A percentile compares a stretch with the other conserved stretches of the same genome.
phyloP scores from a whole-genome alignment of 2,888 invertebrate species.

The Spicauda simplicius region DNA sequence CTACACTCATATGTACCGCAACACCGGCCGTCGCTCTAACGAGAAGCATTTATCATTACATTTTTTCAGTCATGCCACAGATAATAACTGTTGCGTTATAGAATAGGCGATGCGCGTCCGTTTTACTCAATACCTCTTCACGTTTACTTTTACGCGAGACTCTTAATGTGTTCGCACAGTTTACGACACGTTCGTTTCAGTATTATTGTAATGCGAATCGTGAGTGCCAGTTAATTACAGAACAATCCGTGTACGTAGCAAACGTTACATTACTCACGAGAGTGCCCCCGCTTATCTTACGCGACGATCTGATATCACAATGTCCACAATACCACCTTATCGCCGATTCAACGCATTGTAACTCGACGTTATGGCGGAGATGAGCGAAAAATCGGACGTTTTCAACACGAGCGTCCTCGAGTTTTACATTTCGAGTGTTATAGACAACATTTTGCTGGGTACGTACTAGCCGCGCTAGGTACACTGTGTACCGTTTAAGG shows the following conservation, averaged over 20 bases:
- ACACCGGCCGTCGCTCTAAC: conserved; percentile 23
- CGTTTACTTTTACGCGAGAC: conserved; percentile 41
- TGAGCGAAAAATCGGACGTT: conserved; percentile 58
- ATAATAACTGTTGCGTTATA: conserved; percentile 40
- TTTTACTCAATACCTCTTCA: conserved; percentile 40
- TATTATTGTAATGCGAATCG: not conserved
- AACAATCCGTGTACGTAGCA: not conserved
- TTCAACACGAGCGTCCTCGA: conserved; percentile 60
- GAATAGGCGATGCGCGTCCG: conserved; percentile 36
- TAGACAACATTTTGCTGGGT: conserved; percentile 62
- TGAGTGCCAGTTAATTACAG: conserved; percentile 1
- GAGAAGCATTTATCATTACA: conserved; percentile 23
- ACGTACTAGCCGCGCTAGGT: conserved; percentile 37
- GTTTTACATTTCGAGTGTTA: conserved; percentile 61
- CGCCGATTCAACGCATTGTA: conserved; percentile 8
- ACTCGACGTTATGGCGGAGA: conserved; percentile 44
- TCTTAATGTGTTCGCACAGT: conserved; percentile 16
- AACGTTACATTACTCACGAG: conserved; percentile 11
- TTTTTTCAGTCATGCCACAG: conserved; percentile 33
- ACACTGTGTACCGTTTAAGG: not conserved
- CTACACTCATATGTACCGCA: conserved; percentile 12
- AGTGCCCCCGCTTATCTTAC: conserved; percentile 26
- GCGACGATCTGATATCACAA: conserved; percentile 26
- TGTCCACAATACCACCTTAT: conserved; percentile 24
- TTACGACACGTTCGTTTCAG: not conserved